Conservation (phyloP, 2,797 vertebrate genomes). For the Aeoliscus strigatus region DNA sequence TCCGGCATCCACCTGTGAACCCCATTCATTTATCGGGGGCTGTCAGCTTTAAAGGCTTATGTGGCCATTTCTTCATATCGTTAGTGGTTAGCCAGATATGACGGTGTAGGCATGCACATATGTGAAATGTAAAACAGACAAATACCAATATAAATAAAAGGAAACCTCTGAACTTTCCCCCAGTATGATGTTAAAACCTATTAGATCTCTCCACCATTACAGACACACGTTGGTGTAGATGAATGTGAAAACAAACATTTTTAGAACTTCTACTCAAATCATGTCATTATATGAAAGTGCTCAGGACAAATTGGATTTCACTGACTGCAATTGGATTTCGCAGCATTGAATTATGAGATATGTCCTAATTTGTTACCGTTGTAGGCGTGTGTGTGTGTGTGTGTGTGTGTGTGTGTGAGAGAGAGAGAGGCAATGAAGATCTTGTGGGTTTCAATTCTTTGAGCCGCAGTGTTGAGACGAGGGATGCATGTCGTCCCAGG, state of each 20-base stretch:
- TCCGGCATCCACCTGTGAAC: constrained; percentile 62
- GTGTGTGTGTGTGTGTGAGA: constrained; percentile 48
- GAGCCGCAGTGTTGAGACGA: constrained; percentile 21
- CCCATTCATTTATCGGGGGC: constrained; percentile 61
- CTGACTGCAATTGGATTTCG: constrained; percentile 79
- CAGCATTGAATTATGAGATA: constrained; percentile 80
- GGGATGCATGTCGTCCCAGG: constrained; percentile 37
- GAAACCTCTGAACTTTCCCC: too few relatives aligned
- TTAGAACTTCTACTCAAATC: constrained; percentile 65
- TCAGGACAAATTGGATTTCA: constrained; percentile 73
- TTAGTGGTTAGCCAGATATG: constrained; percentile 69
- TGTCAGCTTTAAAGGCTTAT: constrained; percentile 65
- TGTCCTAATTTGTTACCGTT: constrained; percentile 62
- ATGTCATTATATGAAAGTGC: constrained; percentile 62
- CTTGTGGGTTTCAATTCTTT: constrained; percentile 42
- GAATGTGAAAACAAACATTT: too few relatives aligned
- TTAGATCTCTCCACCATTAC: too few relatives aligned
- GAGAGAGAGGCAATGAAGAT: constrained; percentile 26
- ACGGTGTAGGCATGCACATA: too few relatives aligned
- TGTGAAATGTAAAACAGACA: too few relatives aligned
- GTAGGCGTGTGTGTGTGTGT: too few relatives aligned
- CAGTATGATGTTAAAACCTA: too few relatives aligned
- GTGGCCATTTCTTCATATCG: constrained; percentile 61
- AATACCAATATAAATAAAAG: too few relatives aligned
- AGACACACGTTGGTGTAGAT: too few relatives aligned